A percentile compares a stretch with the other conserved stretches of the same genome.
These are phyloP conservation scores for Muntiacus muntjak DNA, from an alignment of 2,113 vertebrate species.

Conservation along the genomic window DNA sequence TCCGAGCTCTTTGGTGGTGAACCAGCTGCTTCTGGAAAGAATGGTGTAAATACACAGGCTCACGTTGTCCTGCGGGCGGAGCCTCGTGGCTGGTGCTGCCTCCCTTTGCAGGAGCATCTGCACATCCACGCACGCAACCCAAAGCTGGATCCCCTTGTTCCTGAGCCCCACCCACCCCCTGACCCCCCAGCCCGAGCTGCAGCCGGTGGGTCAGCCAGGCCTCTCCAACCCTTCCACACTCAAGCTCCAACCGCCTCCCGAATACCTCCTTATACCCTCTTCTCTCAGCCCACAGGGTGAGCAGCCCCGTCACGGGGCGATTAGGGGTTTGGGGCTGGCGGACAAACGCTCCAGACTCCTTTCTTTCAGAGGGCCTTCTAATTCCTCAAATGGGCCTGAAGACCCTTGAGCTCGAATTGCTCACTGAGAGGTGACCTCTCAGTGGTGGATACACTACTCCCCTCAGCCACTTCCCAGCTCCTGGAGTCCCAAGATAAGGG, in stretches of 20 bases:
- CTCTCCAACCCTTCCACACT: fast-evolving
- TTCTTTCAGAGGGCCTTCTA: neutral
- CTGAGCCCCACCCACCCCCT: fast-evolving
- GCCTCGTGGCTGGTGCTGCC: fast-evolving
- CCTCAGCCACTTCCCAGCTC: neutral
- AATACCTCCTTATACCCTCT: neutral
- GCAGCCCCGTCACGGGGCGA: fast-evolving
- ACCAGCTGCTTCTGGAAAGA: neutral
- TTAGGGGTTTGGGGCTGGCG: fast-evolving
- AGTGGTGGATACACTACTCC: no score
- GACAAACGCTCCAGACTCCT: fast-evolving
- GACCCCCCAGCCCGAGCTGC: fast-evolving
- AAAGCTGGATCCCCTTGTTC: fast-evolving
- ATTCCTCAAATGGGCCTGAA: neutral
- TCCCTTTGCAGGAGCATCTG: fast-evolving
- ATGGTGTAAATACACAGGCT: fast-evolving
- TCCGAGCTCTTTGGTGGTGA: fast-evolving
- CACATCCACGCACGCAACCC: fast-evolving
- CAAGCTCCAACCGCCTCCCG: fast-evolving
- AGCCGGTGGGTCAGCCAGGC: fast-evolving
- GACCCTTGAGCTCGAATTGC: fast-evolving
- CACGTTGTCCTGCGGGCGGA: fast-evolving
- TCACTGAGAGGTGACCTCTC: neutral
- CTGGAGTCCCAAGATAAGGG: no score
- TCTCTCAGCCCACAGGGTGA: neutral